Evolutionary conservation across 1,140 invertebrate genomes (phyloP).

Genomic region (Neodiprion pinetum): DNA sequence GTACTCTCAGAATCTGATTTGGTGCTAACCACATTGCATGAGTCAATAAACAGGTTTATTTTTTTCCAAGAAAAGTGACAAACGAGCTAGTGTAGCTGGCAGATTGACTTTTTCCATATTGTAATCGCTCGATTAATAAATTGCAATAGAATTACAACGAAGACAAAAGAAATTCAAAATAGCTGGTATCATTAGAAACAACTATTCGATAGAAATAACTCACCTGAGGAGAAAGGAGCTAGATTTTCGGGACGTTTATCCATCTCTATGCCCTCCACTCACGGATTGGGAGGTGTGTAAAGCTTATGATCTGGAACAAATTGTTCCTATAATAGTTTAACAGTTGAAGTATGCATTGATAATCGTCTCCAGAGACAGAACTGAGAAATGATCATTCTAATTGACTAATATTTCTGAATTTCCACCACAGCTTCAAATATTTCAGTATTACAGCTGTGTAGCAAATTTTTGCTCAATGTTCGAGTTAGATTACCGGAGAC

Average conservation of each 20-base stretch:
- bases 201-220: slow-evolving; percentile 29
- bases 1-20: too few relatives aligned
- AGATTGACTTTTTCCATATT: too few relatives aligned
- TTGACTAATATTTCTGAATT: neutral
- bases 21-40: too few relatives aligned
- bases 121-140: too few relatives aligned
- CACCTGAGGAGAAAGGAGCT: slow-evolving; percentile 56
- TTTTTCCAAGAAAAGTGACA: too few relatives aligned
- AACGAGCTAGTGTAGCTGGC: too few relatives aligned
- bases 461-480: too few relatives aligned
- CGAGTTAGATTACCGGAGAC: too few relatives aligned
- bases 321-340: slow-evolving; percentile 10
- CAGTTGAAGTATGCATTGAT: neutral
- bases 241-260: slow-evolving; percentile 55
- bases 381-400: neutral
- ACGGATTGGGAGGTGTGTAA: neutral
- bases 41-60: too few relatives aligned
- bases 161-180: slow-evolving; percentile 18
- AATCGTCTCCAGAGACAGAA: neutral
- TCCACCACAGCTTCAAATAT: neutral
- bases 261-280: slow-evolving; percentile 37
- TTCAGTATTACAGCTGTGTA: too few relatives aligned
- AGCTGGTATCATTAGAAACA: slow-evolving; percentile 15
- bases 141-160: slow-evolving; percentile 10
- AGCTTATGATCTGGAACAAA: neutral